Base-by-base conservation (phyloP, 2,113 vertebrate species). In the Rhabdomys dilectus region DNA sequence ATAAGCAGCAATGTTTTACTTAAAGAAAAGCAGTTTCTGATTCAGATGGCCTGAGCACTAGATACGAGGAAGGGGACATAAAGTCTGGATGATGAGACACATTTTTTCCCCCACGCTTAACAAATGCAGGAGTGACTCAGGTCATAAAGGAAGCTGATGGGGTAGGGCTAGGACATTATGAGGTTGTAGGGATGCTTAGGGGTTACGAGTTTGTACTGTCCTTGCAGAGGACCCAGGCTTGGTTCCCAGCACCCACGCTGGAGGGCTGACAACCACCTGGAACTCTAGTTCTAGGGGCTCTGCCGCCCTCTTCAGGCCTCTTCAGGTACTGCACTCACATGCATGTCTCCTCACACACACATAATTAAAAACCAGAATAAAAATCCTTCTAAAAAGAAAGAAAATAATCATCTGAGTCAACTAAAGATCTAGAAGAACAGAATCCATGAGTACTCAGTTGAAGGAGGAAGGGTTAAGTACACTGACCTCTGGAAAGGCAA, bases 21-120 rank as follows among this genome's bases (percentile, higher is more conserved):
- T 82, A 34, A 85, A 85, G 91, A 10, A 53, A 42, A 85, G 31
- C 3, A 36, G 39, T 60, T 88, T 53, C 70, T 48, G 34, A 36
- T 51, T 90, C 58, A 70, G 56, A 56, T 75, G 72, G 82, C 16
- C 11, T 19, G 81, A 88, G 48, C 42, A n/a, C 48, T 48, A 39
- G 34, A 75, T 62, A 86, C 75, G 77, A 81, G 29, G 62, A 91
- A 62, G 26, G 24, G 42, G 75, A 51, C 78, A 76, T 48, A 39
- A 26, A 85, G 66, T 70, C 21, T 56, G 56, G 60, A 34, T 12
- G 42, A 95, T 19, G 53, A 81, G 90, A 53, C 17, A 80, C 48
- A 64, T 8, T 93, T 95, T 93, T 96, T 75, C 58, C 31, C 36
- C 10, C 60, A 70, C 58, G 10, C n/a, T 36, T 42, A 78, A 88